Percentiles rank a stretch among this genome's conserved stretches.
phyloP scores from a whole-genome alignment of 2,888 invertebrate genomes.

The Chouioia cunea region DNA sequence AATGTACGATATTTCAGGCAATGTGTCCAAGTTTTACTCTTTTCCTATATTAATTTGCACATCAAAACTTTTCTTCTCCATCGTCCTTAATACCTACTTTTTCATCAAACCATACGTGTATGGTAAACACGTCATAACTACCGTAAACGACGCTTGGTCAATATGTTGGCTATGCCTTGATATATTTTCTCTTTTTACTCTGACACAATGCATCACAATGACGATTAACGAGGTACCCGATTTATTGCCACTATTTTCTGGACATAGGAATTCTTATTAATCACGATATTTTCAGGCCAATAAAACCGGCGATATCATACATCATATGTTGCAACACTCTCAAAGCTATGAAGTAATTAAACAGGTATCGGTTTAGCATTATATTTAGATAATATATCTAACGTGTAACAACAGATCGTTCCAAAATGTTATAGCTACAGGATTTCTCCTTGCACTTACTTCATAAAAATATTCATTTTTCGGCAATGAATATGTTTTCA shows the following conservation, averaged over 20 bases:
- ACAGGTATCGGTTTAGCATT: conserved; percentile 3
- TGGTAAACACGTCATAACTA: conserved; percentile 7
- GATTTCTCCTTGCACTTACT: conserved; percentile 42
- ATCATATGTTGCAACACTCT: conserved; percentile 9
- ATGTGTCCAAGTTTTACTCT: conserved; percentile 37
- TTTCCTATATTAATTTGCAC: conserved; percentile 37
- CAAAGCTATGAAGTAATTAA: conserved; percentile 5
- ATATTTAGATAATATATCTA: no score
- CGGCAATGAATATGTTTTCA: conserved; percentile 41
- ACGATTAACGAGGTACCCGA: conserved; percentile 24
- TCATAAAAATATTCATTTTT: conserved; percentile 39
- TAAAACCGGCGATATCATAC: conserved; percentile 28
- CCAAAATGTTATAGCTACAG: conserved; percentile 40
- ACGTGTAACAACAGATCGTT: no score
- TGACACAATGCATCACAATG: conserved; percentile 35
- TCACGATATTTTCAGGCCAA: conserved; percentile 21
- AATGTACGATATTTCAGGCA: conserved; percentile 15
- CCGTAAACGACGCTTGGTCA: conserved; percentile 4
- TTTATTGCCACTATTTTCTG: neutral
- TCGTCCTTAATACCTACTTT: conserved; percentile 39
- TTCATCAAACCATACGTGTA: conserved; percentile 38
- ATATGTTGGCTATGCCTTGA: conserved; percentile 41
- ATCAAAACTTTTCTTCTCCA: conserved; percentile 40
- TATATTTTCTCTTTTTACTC: conserved; percentile 35
- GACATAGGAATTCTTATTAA: neutral